A percentile compares a stretch with the other conserved stretches of the same genome.
Conservation (phyloP, 2,113 vertebrate genomes). For the Halcyon malimbica region DNA sequence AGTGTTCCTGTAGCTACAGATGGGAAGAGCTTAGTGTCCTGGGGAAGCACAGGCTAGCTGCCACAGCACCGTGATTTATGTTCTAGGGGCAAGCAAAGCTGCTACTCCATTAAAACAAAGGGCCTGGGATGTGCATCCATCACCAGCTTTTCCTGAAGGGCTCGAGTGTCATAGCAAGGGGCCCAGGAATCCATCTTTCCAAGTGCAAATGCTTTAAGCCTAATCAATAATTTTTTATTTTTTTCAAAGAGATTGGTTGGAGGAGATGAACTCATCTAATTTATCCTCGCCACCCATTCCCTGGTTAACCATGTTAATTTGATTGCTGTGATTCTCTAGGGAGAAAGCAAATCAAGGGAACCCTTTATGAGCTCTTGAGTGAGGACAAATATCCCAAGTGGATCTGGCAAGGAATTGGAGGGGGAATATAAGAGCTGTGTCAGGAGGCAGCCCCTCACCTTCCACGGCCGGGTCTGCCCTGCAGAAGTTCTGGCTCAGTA, state of each 20-base stretch:
- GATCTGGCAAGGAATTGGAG: neutral
- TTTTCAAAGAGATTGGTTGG: neutral
- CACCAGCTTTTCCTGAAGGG: neutral
- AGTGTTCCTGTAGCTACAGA: neutral
- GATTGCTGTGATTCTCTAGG: neutral
- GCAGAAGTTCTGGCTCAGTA: neutral
- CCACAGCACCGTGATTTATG: neutral
- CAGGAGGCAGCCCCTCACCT: neutral
- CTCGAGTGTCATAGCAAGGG: neutral
- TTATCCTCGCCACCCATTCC: neutral
- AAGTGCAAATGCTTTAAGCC: neutral
- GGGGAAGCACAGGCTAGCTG: neutral
- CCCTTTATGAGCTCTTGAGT: accelerated
- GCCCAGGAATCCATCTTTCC: neutral
- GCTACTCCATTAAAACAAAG: neutral
- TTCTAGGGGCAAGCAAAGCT: neutral
- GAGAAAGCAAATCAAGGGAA: neutral
- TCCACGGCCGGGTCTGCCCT: neutral
- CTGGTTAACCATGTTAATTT: neutral
- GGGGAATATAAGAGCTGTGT: accelerated
- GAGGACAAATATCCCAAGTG: neutral
- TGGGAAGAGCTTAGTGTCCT: neutral
- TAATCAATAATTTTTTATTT: neutral
- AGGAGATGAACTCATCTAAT: neutral
- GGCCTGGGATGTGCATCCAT: neutral